Base-by-base conservation (phyloP, 2,113 vertebrate species). In the Carassius carassius region DNA sequence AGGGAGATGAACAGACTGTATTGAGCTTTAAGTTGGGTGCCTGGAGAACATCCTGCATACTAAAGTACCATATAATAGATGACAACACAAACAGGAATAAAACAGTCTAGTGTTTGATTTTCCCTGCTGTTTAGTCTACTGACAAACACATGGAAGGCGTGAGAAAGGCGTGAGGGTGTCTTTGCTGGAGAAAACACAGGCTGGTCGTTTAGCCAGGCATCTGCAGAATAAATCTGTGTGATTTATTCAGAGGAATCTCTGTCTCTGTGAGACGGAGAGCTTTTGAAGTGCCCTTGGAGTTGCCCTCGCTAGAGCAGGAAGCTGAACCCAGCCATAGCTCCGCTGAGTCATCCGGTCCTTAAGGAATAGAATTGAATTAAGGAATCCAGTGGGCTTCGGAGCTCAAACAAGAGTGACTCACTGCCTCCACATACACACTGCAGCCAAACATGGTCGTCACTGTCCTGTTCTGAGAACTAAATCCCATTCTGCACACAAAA, bases 261-360 rank as follows among this genome's bases (percentile, higher is more conserved):
- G 49, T 62, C 16, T 78, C 2, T 60, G 32, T 35, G 25, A 35
- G 63, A 69, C 25, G 0, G 23, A 29, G 25, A 32, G n/a, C 23
- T 69, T 37, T 56, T 78, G 23, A 72, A 84, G 70, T 73, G 29
- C 29, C 65, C 62, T 69, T 85, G 60, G 62, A 81, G 3, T 67
- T 51, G 78, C 76, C 54, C 54, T 62, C 56, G 7, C 74, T 14
- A 47, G 54, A 65, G 47, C 5, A 81, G 35, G 56, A 72, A 58
- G 51, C 32, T 41, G 37, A 73, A 62, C 32, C 25, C 75, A 83
- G 29, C 12, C 65, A 19, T 60, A 73, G 32, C 32, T 19, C 32
- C 14, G 32, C 13, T 37, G 69, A 79, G 44, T 88, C 60, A 76
- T 62, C 12, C 47, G 17, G 21, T n/a, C 37, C 74, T 74, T 58